Evolutionary conservation across 2,888 invertebrate species (phyloP), one percentile per base, ranked within the genome.

Genomic region (Latrodectus elegans): DNA sequence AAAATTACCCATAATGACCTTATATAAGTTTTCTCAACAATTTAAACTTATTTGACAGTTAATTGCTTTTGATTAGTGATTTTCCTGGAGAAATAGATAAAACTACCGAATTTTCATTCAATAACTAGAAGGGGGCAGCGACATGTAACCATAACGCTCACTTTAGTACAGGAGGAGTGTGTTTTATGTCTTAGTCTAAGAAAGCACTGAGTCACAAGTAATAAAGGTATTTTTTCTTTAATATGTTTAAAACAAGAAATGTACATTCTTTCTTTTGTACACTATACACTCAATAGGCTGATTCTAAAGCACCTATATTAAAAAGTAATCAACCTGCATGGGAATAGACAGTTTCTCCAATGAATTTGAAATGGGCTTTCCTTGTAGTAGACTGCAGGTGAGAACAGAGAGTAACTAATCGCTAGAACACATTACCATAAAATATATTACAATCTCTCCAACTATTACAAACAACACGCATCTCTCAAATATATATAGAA

Each of bases 231-330:
- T 80, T 80, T 85, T 81, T 82, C 79, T 88, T 88, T 88, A 88
- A 88, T 88, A 80, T 80, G 76, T 88, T 88, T 82, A 88, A 88
- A 88, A 81, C 81, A 82, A 82, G 82, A 88, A 88, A 88, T 88
- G 83, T 88, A 88, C 88, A 88, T 84, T 80, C 80, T 88, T 82
- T 88, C 88, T 84, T 88, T 88, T 88, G 80, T 88, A 88, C 88
- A 88, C 88, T 88, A 88, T 88, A 88, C 88, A 88, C 82, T 84
- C 88, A 88, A 51, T 88, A 88, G 88, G 81, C 88, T 87, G 84
- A 88, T 88, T 88, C 83, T 88, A 88, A 88, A 88, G 83, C 84
- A 84, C 88, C 84, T 84, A 88, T 83, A 83, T 88, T 88, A 83
- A 88, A 83, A 88, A 88, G 83, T 88, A 83, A 88, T 81, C 77